Base-by-base conservation (phyloP, 2,888 invertebrate species). In the Drosophila meridiana region DNA sequence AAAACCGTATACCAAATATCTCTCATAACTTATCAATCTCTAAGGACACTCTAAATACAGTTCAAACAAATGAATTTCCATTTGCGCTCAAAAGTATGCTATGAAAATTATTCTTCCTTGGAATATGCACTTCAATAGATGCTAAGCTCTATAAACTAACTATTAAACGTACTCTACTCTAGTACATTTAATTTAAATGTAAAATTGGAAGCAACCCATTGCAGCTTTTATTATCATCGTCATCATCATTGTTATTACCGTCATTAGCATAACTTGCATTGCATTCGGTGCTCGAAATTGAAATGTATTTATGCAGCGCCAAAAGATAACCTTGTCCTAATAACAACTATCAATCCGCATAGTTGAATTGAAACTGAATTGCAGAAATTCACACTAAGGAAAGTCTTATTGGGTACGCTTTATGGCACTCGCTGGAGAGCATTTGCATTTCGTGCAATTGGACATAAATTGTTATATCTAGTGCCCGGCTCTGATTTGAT, bases 401-500 rank as follows among this genome's bases (percentile, higher is more conserved):
- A 36, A 14, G 8, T 55, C 9, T 11, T 28, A 9, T 40, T 26
- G 6, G 14, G 5, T 32, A 32, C 40, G 32, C 26, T 42, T 48
- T 28, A 48, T 42, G 20, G 34, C 42, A 34, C 38, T 50, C 34
- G 42, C 32, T 48, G n/a, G n/a, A 50, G 28, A 64, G 57, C 56
- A 62, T 66, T 61, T 52, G 43, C 57, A 47, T 28, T 62, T 67
- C 32, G 40, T 47, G 55, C n/a, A 53, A 45, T 45, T 50, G 32
- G 30, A 20, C 42, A 47, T 48, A 26, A 3, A 38, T 47, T 56
- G n/a, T 26, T 55, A 57, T 65, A 65, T 69, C 7, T 57, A 30
- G 42, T 47, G 13, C 20, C n/a, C 53, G 53, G 59, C 53, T 63
- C 32, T 64, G 63, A 64, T 71, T 69, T 72, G 69, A 78, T 68